Percentiles rank a stretch among this genome's conserved stretches.
Conservation (phyloP, 1,140 invertebrate species). For the Heliconius nattereri region DNA sequence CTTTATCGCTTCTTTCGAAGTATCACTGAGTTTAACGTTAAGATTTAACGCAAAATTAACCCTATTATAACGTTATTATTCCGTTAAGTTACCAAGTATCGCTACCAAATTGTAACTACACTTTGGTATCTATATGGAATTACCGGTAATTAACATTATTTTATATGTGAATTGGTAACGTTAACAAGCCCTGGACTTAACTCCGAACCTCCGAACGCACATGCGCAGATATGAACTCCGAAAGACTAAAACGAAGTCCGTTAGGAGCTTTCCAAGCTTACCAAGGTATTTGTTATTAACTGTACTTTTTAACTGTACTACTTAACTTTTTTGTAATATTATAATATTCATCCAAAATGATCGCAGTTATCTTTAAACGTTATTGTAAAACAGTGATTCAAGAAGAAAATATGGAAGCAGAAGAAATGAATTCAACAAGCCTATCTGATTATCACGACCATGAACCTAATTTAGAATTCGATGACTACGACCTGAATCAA, state of each 20-base stretch:
- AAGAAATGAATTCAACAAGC: slow-evolving; percentile 91
- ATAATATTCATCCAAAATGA: not conserved
- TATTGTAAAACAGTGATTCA: slow-evolving; percentile 52
- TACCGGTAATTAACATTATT: too few species aligned
- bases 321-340: not conserved
- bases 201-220: not conserved
- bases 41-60: too few species aligned
- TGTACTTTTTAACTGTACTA: not conserved
- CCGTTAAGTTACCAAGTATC: too few species aligned
- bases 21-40: too few species aligned
- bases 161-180: too few species aligned
- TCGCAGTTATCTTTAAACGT: not conserved
- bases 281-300: slow-evolving; percentile 53
- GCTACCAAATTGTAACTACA: too few species aligned
- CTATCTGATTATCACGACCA: slow-evolving; percentile 95
- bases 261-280: slow-evolving; percentile 71
- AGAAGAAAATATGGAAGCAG: slow-evolving; percentile 70
- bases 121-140: too few species aligned
- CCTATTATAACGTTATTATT: too few species aligned
- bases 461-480: slow-evolving; percentile 97
- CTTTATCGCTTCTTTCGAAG: too few species aligned
- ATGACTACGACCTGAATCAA: slow-evolving; percentile 93
- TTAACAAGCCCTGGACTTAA: too few species aligned
- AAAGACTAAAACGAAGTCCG: slow-evolving; percentile 66
- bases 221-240: slow-evolving; percentile 57